Percentiles rank a stretch among this genome's conserved stretches.
These are phyloP conservation scores for Periplaneta americana DNA, from an alignment of 1,140 invertebrate species.

Conservation along the genomic window DNA sequence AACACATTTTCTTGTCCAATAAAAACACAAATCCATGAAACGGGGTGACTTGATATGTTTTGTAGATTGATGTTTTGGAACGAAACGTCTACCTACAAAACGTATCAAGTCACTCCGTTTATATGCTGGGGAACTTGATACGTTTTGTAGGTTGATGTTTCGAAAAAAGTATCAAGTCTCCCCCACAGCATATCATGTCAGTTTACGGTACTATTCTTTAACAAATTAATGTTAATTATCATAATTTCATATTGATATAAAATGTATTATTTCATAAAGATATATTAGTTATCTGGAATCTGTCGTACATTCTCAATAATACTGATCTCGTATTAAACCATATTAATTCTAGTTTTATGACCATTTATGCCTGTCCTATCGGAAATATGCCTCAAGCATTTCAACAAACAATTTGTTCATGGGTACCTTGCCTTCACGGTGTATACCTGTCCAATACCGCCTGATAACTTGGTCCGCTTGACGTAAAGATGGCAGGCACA, in stretches of 20 bases:
- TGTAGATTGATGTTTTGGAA: no score
- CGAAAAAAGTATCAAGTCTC: no score
- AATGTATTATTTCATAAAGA: neutral
- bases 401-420: conserved; percentile 98
- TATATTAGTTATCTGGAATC: no score
- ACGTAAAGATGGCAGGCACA: conserved; percentile 81
- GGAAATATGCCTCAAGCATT: conserved; percentile 81
- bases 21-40: no score
- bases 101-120: no score
- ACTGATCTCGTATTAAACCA: neutral
- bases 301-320: neutral
- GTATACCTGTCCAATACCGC: conserved; percentile 84
- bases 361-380: neutral
- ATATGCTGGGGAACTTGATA: no score
- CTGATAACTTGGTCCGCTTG: conserved; percentile 85
- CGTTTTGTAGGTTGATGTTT: no score
- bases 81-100: no score
- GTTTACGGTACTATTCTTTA: no score
- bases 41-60: no score
- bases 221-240: neutral
- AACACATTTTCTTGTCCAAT: no score
- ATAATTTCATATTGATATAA: neutral
- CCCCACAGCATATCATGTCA: no score
- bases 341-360: neutral
- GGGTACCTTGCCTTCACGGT: conserved; percentile 79